Percentiles rank a stretch among this genome's conserved stretches.
These are phyloP conservation scores for Tichodroma muraria DNA, from an alignment of 2,113 vertebrate species.

Conservation along the genomic window DNA sequence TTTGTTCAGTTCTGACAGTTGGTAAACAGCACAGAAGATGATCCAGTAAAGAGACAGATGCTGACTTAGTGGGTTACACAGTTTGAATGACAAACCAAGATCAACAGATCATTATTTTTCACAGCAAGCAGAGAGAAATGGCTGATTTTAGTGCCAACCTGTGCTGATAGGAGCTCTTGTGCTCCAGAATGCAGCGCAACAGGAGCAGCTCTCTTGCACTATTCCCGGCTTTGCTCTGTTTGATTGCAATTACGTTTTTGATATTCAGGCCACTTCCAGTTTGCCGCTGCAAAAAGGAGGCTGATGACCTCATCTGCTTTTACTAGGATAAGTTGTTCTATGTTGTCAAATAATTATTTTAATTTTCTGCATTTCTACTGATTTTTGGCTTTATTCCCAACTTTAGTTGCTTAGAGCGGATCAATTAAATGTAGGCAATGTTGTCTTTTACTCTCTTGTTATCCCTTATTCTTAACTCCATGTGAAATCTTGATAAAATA, in stretches of 20 bases:
- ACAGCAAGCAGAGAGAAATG: constrained; percentile 46
- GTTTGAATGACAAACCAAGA: constrained; percentile 59
- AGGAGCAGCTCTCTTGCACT: not conserved
- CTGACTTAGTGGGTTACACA: constrained; percentile 21
- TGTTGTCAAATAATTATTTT: not conserved
- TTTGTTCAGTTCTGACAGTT: not conserved
- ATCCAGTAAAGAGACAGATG: constrained; percentile 38
- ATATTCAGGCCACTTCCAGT: not conserved
- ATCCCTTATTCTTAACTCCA: not conserved
- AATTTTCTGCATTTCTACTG: not conserved
- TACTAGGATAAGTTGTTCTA: not conserved
- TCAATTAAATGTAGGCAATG: accelerated
- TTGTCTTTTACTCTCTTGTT: not conserved
- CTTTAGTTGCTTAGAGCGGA: not conserved
- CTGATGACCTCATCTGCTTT: not conserved
- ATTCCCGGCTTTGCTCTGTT: not conserved
- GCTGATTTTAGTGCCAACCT: constrained; percentile 4
- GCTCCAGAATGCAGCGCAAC: not conserved
- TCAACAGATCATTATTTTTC: constrained; percentile 67
- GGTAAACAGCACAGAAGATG: not conserved
- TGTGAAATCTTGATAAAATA: not conserved
- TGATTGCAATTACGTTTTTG: not conserved
- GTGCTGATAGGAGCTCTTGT: not conserved
- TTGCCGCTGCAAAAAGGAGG: not conserved
- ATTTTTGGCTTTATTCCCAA: not conserved